Evolutionary conservation across 1,140 invertebrate species (phyloP).

Genomic region (Hydropsyche tenuis): DNA sequence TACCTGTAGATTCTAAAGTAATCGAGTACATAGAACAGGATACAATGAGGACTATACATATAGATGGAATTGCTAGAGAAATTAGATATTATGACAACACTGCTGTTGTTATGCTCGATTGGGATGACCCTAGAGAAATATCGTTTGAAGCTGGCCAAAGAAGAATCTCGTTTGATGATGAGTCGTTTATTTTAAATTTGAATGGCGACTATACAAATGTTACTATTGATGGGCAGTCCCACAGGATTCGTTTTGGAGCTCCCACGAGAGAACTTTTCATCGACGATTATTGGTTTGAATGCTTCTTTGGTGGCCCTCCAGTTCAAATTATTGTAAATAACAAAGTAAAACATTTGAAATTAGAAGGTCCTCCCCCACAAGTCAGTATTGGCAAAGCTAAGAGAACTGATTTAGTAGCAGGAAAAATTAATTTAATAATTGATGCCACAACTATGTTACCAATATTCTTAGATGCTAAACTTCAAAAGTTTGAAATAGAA

Average conservation of each 20-base stretch:
- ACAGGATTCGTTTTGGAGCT: conserved; percentile 86
- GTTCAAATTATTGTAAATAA: conserved; percentile 84
- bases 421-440: conserved; percentile 83
- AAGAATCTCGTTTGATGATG: conserved; percentile 73
- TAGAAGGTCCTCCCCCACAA: conserved; percentile 88
- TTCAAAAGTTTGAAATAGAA: conserved; percentile 81
- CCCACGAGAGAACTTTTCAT: conserved; percentile 92
- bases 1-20: conserved; percentile 64
- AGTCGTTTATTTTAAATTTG: conserved; percentile 71
- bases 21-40: conserved; percentile 70
- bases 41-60: conserved; percentile 79
- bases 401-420: conserved; percentile 78
- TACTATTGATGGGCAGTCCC: conserved; percentile 72
- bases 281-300: conserved; percentile 85
- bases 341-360: conserved; percentile 73
- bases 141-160: conserved; percentile 77
- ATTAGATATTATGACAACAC: conserved; percentile 86
- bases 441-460: conserved; percentile 79
- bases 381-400: conserved; percentile 76
- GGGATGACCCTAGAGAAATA: conserved; percentile 85
- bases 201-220: conserved; percentile 77
- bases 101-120: conserved; percentile 82
- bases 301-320: conserved; percentile 89
- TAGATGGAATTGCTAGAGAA: conserved; percentile 82
- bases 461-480: conserved; percentile 85